Evolutionary conservation across 1,140 invertebrate genomes (phyloP).

Genomic region (Drosophila kurseongensis): DNA sequence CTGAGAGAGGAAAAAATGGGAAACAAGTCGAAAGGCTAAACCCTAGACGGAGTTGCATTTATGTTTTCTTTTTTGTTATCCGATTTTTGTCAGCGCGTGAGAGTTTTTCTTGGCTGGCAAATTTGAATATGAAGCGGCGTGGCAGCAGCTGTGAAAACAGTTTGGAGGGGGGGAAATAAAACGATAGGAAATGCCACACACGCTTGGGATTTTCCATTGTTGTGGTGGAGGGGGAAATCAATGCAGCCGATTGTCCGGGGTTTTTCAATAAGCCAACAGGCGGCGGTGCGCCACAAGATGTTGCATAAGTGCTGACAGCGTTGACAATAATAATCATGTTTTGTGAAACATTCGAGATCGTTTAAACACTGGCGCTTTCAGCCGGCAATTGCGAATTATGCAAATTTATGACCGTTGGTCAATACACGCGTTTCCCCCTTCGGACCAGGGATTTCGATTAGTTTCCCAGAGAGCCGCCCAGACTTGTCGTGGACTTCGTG

Average conservation of each 20-base stretch:
- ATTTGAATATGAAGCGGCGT: conserved; percentile 67
- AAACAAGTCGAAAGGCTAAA: conserved; percentile 44
- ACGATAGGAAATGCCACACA: conserved; percentile 47
- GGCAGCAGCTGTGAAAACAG: conserved; percentile 56
- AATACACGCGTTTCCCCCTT: conserved; percentile 24
- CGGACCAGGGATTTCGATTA: conserved; percentile 23
- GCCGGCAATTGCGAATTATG: conserved; percentile 70
- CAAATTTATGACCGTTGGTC: conserved; percentile 64
- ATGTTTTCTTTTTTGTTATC: conserved; percentile 27
- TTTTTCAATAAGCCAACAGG: conserved; percentile 54
- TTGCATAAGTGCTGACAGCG: conserved; percentile 65
- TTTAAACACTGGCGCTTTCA: conserved; percentile 36
- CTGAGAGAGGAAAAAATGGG: conserved; percentile 13
- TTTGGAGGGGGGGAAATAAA: conserved; percentile 26
- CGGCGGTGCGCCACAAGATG: conserved; percentile 39
- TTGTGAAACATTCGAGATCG: conserved; percentile 56
- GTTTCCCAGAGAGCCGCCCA: conserved; percentile 22
- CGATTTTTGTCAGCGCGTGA: conserved; percentile 50
- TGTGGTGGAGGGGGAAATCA: conserved; percentile 59
- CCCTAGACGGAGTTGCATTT: conserved; percentile 14
- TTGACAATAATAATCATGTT: conserved; percentile 55
- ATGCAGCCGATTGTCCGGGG: conserved; percentile 52
- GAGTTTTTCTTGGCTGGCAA: conserved; percentile 56
- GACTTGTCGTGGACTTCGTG: conserved; percentile 38
- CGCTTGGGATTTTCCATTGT: conserved; percentile 62